phyloP scores from a whole-genome alignment of 2,888 invertebrate genomes.

The Buathra laborator region DNA sequence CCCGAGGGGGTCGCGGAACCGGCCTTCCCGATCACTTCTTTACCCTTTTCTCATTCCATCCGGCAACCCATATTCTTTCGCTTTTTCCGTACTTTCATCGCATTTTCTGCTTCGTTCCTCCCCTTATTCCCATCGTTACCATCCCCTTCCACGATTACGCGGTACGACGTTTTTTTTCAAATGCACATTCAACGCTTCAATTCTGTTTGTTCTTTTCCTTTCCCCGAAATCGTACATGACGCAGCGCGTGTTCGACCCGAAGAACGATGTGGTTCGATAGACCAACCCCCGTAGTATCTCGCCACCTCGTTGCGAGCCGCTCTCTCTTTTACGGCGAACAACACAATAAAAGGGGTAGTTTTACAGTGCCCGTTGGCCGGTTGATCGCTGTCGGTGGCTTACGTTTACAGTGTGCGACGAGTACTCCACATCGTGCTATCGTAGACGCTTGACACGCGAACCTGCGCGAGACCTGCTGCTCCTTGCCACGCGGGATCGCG shows the following conservation, averaged over 20 bases:
- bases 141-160: background rate
- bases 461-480: conserved; percentile 72
- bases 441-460: conserved; percentile 64
- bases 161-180: background rate
- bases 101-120: conserved; percentile 32
- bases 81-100: conserved; percentile 18
- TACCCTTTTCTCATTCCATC: conserved; percentile 47
- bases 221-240: background rate
- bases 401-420: conserved; percentile 65
- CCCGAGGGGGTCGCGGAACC: conserved; percentile 68
- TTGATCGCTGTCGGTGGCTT: conserved; percentile 60
- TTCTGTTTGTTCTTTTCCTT: conserved; percentile 14
- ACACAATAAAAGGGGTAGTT: conserved; percentile 75
- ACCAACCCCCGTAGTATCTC: conserved; percentile 41
- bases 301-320: conserved; percentile 55
- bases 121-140: conserved; percentile 34
- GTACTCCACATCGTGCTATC: conserved; percentile 54
- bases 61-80: conserved; percentile 30
- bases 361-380: conserved; percentile 68
- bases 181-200: conserved; percentile 11
- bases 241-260: conserved; percentile 21
- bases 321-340: conserved; percentile 63
- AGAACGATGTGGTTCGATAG: conserved; percentile 42
- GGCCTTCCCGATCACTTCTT: conserved; percentile 62
- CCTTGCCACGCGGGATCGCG: conserved; percentile 77